Conservation (phyloP, 2,888 invertebrate species). For the Athripsodes cinereus region DNA sequence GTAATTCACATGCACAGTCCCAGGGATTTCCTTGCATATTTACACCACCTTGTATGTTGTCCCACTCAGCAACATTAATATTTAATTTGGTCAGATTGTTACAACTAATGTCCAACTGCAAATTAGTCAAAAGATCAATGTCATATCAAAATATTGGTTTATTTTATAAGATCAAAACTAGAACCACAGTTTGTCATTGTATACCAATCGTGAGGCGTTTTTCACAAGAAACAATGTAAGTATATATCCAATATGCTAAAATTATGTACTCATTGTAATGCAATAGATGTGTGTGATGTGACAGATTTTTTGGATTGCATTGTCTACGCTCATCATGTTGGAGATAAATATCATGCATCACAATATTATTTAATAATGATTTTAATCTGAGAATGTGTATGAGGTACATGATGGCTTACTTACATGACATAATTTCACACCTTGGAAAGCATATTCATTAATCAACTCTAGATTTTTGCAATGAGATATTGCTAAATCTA, state of each 20-base stretch:
- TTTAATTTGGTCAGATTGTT: constrained; percentile 46
- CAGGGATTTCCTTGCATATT: constrained; percentile 59
- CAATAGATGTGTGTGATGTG: too few species aligned
- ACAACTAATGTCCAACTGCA: constrained; percentile 54
- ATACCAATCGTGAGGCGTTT: not conserved
- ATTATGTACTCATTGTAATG: too few species aligned
- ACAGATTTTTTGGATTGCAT: too few species aligned
- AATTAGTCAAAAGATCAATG: too few species aligned
- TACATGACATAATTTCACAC: constrained; percentile 49
- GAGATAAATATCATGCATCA: too few species aligned
- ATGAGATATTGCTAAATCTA: constrained; percentile 23
- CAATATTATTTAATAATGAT: too few species aligned
- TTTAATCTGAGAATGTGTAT: too few species aligned
- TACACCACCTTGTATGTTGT: constrained; percentile 37
- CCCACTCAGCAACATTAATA: constrained; percentile 39
- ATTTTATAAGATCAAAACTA: too few species aligned
- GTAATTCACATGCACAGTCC: constrained; percentile 54
- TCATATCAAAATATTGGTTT: constrained; percentile 5
- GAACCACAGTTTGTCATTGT: too few species aligned
- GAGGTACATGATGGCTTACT: constrained; percentile 34
- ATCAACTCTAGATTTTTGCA: constrained; percentile 28
- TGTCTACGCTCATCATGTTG: too few species aligned
- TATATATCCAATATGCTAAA: not conserved
- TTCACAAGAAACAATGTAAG: too few species aligned
- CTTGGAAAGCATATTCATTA: constrained; percentile 43